phyloP scores from a whole-genome alignment of 2,113 vertebrate species.

The Platichthys stellatus region DNA sequence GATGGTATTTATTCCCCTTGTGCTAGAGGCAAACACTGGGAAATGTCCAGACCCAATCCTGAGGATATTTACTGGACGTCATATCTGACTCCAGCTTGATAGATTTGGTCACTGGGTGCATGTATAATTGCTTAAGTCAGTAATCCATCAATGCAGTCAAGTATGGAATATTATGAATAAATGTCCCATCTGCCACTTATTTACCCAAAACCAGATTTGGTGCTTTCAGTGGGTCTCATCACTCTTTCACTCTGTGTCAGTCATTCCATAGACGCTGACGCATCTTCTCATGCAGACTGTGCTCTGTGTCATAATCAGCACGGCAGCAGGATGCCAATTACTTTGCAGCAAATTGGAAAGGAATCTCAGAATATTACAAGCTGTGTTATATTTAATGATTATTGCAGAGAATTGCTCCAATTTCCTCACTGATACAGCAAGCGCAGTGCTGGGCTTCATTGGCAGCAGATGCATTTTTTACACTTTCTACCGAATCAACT shows the following conservation, averaged over 20 bases:
- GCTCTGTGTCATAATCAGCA: slow-evolving; percentile 1
- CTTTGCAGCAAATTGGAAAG: not conserved
- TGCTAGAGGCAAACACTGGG: too few relatives aligned
- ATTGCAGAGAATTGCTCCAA: not conserved
- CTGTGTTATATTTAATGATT: slow-evolving; percentile 14
- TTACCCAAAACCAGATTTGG: not conserved
- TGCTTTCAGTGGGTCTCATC: not conserved
- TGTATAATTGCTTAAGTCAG: not conserved
- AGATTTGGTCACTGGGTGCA: not conserved
- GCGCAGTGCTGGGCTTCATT: not conserved
- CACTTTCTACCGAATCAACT: not conserved
- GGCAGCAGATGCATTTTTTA: slow-evolving; percentile 18
- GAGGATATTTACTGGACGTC: too few relatives aligned
- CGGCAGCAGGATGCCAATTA: slow-evolving; percentile 8
- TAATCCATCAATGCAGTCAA: not conserved
- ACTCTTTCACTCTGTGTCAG: not conserved
- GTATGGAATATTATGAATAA: not conserved
- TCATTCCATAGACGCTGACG: not conserved
- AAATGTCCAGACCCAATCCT: too few relatives aligned
- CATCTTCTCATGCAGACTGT: not conserved
- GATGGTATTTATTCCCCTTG: too few relatives aligned
- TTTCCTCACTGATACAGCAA: not conserved
- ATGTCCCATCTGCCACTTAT: not conserved
- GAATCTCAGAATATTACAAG: not conserved
- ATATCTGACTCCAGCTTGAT: too few relatives aligned